These are phyloP conservation scores for Tapirus indicus DNA, from an alignment of 2,797 vertebrate genomes.

Conservation along the genomic window DNA sequence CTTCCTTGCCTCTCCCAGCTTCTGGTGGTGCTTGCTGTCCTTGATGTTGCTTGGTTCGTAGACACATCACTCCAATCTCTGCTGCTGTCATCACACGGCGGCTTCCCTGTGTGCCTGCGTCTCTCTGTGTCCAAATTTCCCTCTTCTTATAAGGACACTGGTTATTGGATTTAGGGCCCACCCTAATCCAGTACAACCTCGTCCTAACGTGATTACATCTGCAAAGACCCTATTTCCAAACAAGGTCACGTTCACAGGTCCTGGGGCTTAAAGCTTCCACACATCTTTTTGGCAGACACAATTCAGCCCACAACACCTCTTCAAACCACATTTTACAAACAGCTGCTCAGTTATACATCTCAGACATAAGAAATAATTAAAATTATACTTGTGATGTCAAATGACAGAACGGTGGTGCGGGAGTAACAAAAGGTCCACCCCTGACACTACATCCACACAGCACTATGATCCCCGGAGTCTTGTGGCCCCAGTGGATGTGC, in stretches of 20 bases:
- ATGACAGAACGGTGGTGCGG: too few species aligned
- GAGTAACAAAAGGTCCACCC: background rate
- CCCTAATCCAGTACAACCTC: background rate
- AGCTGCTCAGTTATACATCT: background rate
- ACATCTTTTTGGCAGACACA: background rate
- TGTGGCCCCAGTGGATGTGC: rapidly evolving
- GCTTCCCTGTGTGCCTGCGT: background rate
- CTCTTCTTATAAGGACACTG: background rate
- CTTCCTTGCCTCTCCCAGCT: background rate
- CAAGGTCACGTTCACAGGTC: background rate
- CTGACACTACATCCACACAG: rapidly evolving
- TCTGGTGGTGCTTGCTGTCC: rapidly evolving
- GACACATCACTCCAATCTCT: rapidly evolving
- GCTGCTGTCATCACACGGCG: rapidly evolving
- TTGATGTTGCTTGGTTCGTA: rapidly evolving
- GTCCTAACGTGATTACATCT: background rate
- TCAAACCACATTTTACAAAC: background rate
- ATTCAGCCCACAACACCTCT: rapidly evolving
- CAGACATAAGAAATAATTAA: background rate
- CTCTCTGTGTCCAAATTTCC: background rate
- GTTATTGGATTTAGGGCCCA: background rate
- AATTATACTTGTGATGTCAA: background rate
- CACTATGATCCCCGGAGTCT: background rate
- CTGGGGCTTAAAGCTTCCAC: too few species aligned
- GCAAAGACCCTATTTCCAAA: background rate